These are phyloP conservation scores for Ecdyonurus torrentis DNA, from an alignment of 2,888 invertebrate species.

Conservation along the genomic window DNA sequence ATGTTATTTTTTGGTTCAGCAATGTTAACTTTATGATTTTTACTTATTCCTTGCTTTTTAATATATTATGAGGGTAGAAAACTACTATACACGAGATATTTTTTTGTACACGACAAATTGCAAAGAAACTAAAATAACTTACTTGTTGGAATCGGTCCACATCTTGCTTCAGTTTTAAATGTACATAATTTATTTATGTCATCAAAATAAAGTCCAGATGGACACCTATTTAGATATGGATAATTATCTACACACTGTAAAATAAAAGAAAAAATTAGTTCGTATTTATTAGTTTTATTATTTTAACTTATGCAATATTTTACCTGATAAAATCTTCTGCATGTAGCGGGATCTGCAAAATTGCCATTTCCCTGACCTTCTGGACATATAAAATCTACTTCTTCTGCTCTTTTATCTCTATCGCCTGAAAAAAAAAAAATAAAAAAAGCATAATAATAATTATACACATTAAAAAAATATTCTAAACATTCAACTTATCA, in stretches of 20 bases:
- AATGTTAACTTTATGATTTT: too few relatives aligned
- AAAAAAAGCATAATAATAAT: too few relatives aligned
- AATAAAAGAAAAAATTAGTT: conserved; percentile 11
- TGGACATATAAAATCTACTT: conserved; percentile 62
- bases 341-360: conserved; percentile 76
- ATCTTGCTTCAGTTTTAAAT: conserved; percentile 74
- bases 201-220: conserved; percentile 78
- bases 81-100: too few relatives aligned
- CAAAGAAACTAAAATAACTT: too few relatives aligned
- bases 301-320: conserved; percentile 10
- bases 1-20: too few relatives aligned
- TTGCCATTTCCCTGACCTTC: conserved; percentile 70
- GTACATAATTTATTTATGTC: conserved; percentile 81
- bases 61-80: too few relatives aligned
- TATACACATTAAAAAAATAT: too few relatives aligned
- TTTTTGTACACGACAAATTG: too few relatives aligned
- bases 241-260: conserved; percentile 76
- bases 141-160: conserved; percentile 80
- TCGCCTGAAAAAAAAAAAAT: not conserved
- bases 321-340: conserved; percentile 80
- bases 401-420: conserved; percentile 22
- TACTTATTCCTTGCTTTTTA: too few relatives aligned
- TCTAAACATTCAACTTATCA: not conserved
- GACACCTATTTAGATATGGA: conserved; percentile 76
- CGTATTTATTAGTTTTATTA: not conserved